phyloP scores from a whole-genome alignment of 2,797 vertebrate species.

The Lates japonicus region DNA sequence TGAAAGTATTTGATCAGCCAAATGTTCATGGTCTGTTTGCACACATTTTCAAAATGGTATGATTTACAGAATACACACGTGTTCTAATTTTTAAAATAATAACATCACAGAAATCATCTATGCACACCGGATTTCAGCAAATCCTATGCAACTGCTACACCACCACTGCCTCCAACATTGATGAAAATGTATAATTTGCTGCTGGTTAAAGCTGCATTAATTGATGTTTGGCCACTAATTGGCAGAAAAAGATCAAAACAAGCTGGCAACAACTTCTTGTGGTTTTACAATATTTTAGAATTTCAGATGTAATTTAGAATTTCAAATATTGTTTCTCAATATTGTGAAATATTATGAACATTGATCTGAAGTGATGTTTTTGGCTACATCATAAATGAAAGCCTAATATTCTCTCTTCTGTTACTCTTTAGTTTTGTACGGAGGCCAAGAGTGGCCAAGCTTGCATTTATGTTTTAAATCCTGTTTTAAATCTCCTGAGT shows the following conservation, averaged over 20 bases:
- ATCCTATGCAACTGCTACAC: neutral
- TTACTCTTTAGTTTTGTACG: neutral
- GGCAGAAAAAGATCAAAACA: neutral
- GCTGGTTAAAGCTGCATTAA: conserved; percentile 35
- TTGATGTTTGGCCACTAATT: neutral
- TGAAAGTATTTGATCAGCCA: neutral
- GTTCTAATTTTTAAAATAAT: neutral
- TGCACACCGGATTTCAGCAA: neutral
- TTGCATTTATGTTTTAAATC: conserved; percentile 16
- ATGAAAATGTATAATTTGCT: neutral
- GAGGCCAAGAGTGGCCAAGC: neutral
- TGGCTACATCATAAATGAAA: neutral
- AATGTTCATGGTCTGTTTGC: neutral
- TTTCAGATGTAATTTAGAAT: too few relatives aligned
- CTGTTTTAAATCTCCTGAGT: neutral
- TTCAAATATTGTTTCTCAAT: too few relatives aligned
- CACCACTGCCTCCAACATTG: neutral
- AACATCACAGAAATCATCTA: fast-evolving
- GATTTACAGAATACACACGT: neutral
- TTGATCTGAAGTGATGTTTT: neutral
- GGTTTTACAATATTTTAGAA: too few relatives aligned
- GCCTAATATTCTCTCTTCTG: neutral
- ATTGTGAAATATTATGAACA: neutral
- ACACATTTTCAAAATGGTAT: neutral
- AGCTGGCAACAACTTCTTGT: neutral